These are phyloP conservation scores for Spermophilus dauricus DNA, from an alignment of 2,113 vertebrate species.

Conservation along the genomic window DNA sequence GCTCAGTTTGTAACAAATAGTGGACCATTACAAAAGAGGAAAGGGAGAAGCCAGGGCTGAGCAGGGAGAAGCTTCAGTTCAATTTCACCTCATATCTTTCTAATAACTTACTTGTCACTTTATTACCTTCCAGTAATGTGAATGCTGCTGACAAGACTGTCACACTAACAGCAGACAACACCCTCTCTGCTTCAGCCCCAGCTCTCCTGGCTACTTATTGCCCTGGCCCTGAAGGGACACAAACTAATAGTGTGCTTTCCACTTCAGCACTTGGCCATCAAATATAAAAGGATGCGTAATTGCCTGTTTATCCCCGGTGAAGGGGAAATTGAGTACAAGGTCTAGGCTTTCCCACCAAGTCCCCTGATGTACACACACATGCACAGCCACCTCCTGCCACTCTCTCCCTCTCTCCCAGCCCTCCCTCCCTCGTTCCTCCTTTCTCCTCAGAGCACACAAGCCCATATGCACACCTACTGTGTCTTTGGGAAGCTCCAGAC, in stretches of 20 bases:
- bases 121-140: constrained; percentile 94
- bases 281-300: constrained; percentile 96
- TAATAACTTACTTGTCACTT: constrained; percentile 98
- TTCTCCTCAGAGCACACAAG: not conserved
- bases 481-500: constrained; percentile 87
- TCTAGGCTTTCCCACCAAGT: constrained; percentile 86
- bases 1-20: constrained; percentile 88
- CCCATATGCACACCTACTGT: constrained; percentile 69
- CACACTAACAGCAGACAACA: constrained; percentile 93
- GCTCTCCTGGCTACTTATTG: constrained; percentile 90
- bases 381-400: not conserved
- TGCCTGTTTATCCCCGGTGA: constrained; percentile 97
- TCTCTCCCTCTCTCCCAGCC: too few species aligned
- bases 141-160: constrained; percentile 95
- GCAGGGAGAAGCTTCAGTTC: constrained; percentile 92
- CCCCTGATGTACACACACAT: constrained; percentile 78
- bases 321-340: constrained; percentile 93
- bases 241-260: constrained; percentile 97
- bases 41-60: constrained; percentile 76
- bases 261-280: constrained; percentile 95
- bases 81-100: constrained; percentile 94
- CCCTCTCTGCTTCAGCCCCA: constrained; percentile 86
- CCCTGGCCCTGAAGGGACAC: constrained; percentile 94
- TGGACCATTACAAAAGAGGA: constrained; percentile 84
- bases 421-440: too few species aligned